Conservation (phyloP, 2,888 invertebrate genomes). For the Nymphalis polychloros region DNA sequence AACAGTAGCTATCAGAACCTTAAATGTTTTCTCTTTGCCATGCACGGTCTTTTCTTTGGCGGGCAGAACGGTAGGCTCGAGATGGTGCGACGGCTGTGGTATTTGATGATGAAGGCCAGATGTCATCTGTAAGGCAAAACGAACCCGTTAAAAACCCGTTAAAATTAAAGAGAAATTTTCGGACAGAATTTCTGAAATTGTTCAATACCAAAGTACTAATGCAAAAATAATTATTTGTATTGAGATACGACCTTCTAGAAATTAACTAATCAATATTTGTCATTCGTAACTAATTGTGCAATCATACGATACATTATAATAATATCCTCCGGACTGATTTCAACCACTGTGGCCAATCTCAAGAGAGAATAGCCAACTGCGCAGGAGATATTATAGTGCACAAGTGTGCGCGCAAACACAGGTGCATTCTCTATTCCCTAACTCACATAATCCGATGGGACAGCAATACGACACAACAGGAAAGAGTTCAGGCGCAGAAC, state of each 20-base stretch:
- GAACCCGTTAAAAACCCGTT: background rate
- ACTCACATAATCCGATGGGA: too few species aligned
- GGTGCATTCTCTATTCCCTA: too few species aligned
- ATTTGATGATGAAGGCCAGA: constrained; percentile 74
- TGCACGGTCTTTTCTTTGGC: constrained; percentile 78
- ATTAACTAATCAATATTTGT: background rate
- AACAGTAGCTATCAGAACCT: constrained; percentile 51
- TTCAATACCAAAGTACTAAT: background rate
- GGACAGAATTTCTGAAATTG: background rate
- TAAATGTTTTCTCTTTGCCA: constrained; percentile 79
- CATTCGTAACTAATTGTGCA: background rate
- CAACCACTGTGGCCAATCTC: too few species aligned
- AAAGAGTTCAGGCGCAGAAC: too few species aligned
- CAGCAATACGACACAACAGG: too few species aligned
- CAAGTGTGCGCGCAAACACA: too few species aligned
- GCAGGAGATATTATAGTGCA: too few species aligned
- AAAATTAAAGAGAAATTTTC: too few species aligned
- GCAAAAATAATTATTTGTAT: background rate
- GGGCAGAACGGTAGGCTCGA: constrained; percentile 63
- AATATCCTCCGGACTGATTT: too few species aligned
- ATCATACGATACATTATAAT: background rate
- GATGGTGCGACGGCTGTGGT: constrained; percentile 69
- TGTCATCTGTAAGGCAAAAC: constrained; percentile 64
- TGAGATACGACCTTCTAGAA: background rate
- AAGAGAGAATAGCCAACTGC: too few species aligned